These are phyloP conservation scores for Gila robusta DNA, from an alignment of 2,797 vertebrate species.

Conservation along the genomic window DNA sequence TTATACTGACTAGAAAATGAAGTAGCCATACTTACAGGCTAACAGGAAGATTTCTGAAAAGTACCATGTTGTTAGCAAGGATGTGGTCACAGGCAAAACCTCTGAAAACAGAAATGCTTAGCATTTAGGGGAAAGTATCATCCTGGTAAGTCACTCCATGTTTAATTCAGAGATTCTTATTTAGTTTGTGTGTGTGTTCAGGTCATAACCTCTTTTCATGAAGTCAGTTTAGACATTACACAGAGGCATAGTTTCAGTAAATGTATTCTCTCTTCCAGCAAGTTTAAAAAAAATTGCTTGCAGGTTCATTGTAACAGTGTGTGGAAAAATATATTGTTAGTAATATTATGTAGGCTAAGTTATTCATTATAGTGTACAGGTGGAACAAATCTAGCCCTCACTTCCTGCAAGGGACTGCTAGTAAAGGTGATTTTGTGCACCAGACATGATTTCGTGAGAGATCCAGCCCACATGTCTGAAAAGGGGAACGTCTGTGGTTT, in stretches of 20 bases:
- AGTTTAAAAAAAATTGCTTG: not conserved
- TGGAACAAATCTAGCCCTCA: not conserved
- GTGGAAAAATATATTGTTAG: not conserved
- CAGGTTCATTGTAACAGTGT: not conserved
- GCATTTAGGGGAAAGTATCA: not conserved
- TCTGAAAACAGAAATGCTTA: slow-evolving; percentile 76
- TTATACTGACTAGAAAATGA: not conserved
- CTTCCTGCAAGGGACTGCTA: not conserved
- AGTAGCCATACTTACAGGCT: slow-evolving; percentile 31
- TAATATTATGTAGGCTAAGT: not conserved
- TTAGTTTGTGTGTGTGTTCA: not conserved
- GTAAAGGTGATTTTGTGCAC: not conserved
- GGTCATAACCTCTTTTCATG: not conserved
- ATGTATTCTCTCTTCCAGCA: not conserved
- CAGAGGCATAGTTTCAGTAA: slow-evolving; percentile 11
- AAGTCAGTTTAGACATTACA: not conserved
- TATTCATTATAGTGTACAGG: not conserved
- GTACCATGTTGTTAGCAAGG: slow-evolving; percentile 69
- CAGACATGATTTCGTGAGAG: slow-evolving; percentile 24
- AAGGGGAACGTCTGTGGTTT: slow-evolving; percentile 49
- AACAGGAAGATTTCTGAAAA: slow-evolving; percentile 45
- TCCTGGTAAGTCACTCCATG: slow-evolving; percentile 4
- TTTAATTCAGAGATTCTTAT: not conserved
- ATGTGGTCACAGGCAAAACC: slow-evolving; percentile 77
- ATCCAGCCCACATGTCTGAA: slow-evolving; percentile 34